Conservation (phyloP, 2,888 invertebrate genomes). For the Agriotes lineatus region DNA sequence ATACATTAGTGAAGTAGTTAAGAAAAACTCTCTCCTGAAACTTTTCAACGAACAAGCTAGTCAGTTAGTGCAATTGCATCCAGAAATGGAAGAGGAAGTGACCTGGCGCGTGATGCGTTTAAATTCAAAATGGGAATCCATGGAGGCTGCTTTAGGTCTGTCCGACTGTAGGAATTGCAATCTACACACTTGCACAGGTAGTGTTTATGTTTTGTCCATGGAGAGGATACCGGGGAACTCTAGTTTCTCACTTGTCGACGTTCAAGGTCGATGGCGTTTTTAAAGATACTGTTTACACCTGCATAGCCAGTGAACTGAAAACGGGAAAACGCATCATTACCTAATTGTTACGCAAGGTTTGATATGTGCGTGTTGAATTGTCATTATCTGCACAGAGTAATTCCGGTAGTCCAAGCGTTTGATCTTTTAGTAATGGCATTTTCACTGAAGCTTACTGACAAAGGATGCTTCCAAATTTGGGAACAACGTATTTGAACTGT, state of each 20-base stretch:
- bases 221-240: neutral
- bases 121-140: slow-evolving; percentile 84
- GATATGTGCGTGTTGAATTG: neutral
- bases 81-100: slow-evolving; percentile 76
- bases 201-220: neutral
- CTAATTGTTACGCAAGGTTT: slow-evolving; percentile 3
- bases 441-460: too few species aligned
- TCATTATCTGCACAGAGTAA: neutral
- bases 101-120: slow-evolving; percentile 80
- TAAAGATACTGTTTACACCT: slow-evolving; percentile 16
- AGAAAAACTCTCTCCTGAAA: slow-evolving; percentile 78
- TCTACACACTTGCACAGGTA: slow-evolving; percentile 59
- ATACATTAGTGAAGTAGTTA: slow-evolving; percentile 81
- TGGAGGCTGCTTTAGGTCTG: slow-evolving; percentile 77
- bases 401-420: too few species aligned
- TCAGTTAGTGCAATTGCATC: slow-evolving; percentile 75
- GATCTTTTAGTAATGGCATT: too few species aligned
- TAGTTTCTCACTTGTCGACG: slow-evolving; percentile 8
- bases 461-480: too few species aligned
- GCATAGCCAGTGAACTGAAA: slow-evolving; percentile 9
- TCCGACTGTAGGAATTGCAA: slow-evolving; percentile 64
- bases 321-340: slow-evolving; percentile 18
- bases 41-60: slow-evolving; percentile 84
- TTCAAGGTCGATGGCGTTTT: slow-evolving; percentile 21
- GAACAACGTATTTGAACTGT: too few species aligned